A percentile compares a stretch with the other conserved stretches of the same genome.
phyloP scores from a whole-genome alignment of 35 echinoderm and acorn worm genomes.

The Diadema setosum region DNA sequence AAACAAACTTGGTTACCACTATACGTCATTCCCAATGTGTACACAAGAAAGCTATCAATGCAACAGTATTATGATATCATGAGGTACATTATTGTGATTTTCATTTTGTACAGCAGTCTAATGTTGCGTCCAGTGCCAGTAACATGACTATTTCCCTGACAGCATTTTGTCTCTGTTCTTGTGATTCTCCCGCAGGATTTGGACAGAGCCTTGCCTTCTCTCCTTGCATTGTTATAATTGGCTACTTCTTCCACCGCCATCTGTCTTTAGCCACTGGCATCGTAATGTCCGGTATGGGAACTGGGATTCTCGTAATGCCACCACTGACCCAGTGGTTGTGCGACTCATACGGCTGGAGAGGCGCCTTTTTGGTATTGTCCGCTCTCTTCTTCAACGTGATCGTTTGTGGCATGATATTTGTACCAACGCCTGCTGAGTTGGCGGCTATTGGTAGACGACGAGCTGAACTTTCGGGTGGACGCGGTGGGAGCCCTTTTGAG shows the following conservation, averaged over 20 bases:
- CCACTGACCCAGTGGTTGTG: slow-evolving; percentile 8
- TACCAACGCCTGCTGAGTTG: background rate
- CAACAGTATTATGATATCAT: too few relatives aligned
- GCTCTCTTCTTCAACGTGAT: background rate
- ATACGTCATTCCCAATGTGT: too few relatives aligned
- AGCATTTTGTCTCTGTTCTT: too few relatives aligned
- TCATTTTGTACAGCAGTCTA: too few relatives aligned
- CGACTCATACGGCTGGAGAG: slow-evolving; percentile 25
- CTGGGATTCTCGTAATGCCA: slow-evolving; percentile 30
- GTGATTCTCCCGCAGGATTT: background rate
- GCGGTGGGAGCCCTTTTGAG: too few relatives aligned
- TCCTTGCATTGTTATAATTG: background rate
- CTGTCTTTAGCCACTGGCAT: slow-evolving; percentile 12
- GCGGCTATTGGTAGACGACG: background rate
- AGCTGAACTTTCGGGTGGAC: background rate
- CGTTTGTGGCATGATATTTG: background rate
- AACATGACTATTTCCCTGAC: too few relatives aligned
- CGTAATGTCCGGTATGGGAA: background rate
- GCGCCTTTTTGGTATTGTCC: background rate
- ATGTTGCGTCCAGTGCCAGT: too few relatives aligned
- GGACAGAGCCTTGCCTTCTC: background rate
- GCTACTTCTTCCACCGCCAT: background rate
- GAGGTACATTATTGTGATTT: too few relatives aligned
- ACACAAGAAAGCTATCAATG: too few relatives aligned
- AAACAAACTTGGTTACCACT: too few relatives aligned